Percentiles rank a stretch among this genome's conserved stretches.
Evolutionary conservation across 1,140 invertebrate species (phyloP).

Genomic region (Lordiphosa clarofinis): DNA sequence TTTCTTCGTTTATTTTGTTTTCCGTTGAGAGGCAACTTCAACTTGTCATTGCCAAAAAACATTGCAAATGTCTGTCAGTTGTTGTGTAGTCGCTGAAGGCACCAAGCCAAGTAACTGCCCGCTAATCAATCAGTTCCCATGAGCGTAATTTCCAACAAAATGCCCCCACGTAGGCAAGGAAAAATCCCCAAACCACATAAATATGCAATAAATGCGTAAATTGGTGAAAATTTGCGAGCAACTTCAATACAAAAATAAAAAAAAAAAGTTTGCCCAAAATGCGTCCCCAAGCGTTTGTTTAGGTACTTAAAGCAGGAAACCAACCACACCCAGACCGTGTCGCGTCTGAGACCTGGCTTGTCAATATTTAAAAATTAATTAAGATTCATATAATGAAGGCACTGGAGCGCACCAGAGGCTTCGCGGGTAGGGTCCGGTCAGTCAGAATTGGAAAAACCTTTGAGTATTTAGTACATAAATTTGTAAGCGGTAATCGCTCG

Average conservation of each 20-base stretch:
- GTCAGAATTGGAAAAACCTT: background rate
- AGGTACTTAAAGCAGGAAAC: conserved; percentile 49
- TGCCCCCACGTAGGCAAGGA: conserved; percentile 52
- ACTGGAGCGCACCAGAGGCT: conserved; percentile 1
- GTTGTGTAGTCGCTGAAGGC: conserved; percentile 16
- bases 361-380: conserved; percentile 69
- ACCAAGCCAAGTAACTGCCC: conserved; percentile 54
- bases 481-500: conserved; percentile 27
- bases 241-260: conserved; percentile 11
- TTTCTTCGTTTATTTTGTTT: conserved; percentile 7
- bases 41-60: conserved; percentile 75
- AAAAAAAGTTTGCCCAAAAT: conserved; percentile 22
- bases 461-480: too few relatives aligned
- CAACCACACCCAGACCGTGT: conserved; percentile 54
- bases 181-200: conserved; percentile 40
- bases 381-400: conserved; percentile 49
- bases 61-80: conserved; percentile 68
- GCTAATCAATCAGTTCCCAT: conserved; percentile 77
- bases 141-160: conserved; percentile 65
- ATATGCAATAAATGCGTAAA: conserved; percentile 36
- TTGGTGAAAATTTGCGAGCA: conserved; percentile 40
- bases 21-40: conserved; percentile 39
- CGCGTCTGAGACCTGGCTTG: conserved; percentile 17
- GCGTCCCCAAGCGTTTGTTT: conserved; percentile 11
- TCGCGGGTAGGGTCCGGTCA: background rate